Conservation (phyloP, 2,888 invertebrate species). For the Sylvicola cinctus region DNA sequence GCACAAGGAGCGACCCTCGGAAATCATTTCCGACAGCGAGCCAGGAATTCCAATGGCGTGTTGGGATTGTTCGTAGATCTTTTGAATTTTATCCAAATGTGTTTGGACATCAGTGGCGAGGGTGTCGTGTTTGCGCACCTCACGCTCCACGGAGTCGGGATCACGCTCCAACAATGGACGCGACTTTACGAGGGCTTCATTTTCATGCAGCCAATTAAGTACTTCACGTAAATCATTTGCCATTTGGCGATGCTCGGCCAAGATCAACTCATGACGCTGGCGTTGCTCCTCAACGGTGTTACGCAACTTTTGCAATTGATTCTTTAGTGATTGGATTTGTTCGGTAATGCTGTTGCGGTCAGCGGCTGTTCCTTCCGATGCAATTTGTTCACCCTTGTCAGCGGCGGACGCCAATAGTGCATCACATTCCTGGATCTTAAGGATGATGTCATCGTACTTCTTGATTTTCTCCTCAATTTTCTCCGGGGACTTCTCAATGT, state of each 20-base stretch:
- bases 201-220: slow-evolving; percentile 62
- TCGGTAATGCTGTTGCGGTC: slow-evolving; percentile 77
- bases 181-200: slow-evolving; percentile 62
- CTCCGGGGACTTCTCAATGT: slow-evolving; percentile 66
- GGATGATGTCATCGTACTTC: slow-evolving; percentile 66
- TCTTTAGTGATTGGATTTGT: slow-evolving; percentile 67
- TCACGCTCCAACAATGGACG: slow-evolving; percentile 62
- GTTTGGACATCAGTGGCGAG: slow-evolving; percentile 46
- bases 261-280: slow-evolving; percentile 69
- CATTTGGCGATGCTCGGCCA: slow-evolving; percentile 72
- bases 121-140: slow-evolving; percentile 53
- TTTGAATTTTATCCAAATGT: slow-evolving; percentile 45
- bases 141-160: slow-evolving; percentile 57
- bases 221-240: slow-evolving; percentile 64
- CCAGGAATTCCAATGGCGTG: slow-evolving; percentile 63
- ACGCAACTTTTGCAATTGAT: slow-evolving; percentile 57
- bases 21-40: slow-evolving; percentile 60
- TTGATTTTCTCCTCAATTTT: slow-evolving; percentile 72
- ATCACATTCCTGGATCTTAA: slow-evolving; percentile 78
- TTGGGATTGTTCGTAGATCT: slow-evolving; percentile 47
- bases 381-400: slow-evolving; percentile 85
- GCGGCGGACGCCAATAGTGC: slow-evolving; percentile 67
- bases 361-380: slow-evolving; percentile 69
- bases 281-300: slow-evolving; percentile 67
- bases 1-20: slow-evolving; percentile 60